phyloP scores from a whole-genome alignment of 2,113 vertebrate species.

The Pavo muticus region DNA sequence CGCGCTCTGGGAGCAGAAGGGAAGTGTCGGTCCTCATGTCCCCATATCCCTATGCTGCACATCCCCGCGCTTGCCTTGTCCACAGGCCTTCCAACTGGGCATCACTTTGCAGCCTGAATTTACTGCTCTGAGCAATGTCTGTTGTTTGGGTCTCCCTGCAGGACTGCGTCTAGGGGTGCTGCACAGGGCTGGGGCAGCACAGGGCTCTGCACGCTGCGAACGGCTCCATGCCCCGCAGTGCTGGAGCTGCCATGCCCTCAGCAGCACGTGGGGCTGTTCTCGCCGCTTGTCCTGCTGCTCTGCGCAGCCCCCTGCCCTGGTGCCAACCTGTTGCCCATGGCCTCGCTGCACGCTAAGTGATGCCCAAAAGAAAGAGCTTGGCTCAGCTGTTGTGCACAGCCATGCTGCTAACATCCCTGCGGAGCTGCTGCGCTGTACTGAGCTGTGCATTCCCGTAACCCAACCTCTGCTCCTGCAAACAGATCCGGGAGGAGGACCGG shows the following conservation, averaged over 20 bases:
- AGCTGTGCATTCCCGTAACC: neutral
- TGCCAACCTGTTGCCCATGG: accelerated
- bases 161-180: neutral
- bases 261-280: neutral
- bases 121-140: accelerated
- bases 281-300: neutral
- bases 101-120: neutral
- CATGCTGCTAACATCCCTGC: accelerated
- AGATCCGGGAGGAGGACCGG: constrained; percentile 95
- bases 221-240: accelerated
- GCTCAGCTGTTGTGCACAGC: neutral
- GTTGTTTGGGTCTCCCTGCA: neutral
- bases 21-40: constrained; percentile 73
- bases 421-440: neutral
- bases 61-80: accelerated
- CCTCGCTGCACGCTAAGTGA: neutral
- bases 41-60: accelerated
- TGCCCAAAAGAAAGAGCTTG: neutral
- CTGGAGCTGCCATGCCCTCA: neutral
- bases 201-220: neutral
- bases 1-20: constrained; percentile 98
- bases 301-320: accelerated
- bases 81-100: accelerated
- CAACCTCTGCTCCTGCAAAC: constrained; percentile 38
- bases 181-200: neutral